These are phyloP conservation scores for Eueremaeus valkanovi DNA, from an alignment of 2,888 invertebrate species.

Conservation along the genomic window DNA sequence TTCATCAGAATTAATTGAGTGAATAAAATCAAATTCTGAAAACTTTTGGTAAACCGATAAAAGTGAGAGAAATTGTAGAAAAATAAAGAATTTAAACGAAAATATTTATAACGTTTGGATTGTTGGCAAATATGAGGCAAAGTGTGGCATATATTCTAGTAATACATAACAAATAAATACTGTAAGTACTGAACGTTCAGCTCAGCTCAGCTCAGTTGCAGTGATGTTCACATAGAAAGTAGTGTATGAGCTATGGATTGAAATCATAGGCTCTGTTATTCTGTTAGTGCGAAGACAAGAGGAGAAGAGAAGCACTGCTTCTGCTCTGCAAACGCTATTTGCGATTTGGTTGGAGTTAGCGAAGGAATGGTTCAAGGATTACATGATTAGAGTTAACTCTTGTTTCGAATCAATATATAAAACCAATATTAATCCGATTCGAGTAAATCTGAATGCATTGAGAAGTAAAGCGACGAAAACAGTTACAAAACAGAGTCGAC, in stretches of 20 bases:
- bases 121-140: background rate
- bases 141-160: background rate
- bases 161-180: no score
- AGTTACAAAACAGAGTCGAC: no score
- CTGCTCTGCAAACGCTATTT: background rate
- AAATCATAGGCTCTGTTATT: background rate
- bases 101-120: background rate
- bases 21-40: background rate
- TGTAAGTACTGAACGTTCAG: background rate
- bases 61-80: background rate
- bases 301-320: background rate
- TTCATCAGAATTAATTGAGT: background rate
- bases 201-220: no score
- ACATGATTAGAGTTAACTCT: no score
- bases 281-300: background rate
- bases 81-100: background rate
- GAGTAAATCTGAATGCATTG: no score
- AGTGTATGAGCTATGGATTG: background rate
- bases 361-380: no score
- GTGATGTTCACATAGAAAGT: background rate
- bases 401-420: no score
- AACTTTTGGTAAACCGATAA: background rate
- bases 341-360: background rate
- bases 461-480: no score
- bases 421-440: no score